phyloP scores from a whole-genome alignment of 2,888 invertebrate species.

The Andrena dorsata region DNA sequence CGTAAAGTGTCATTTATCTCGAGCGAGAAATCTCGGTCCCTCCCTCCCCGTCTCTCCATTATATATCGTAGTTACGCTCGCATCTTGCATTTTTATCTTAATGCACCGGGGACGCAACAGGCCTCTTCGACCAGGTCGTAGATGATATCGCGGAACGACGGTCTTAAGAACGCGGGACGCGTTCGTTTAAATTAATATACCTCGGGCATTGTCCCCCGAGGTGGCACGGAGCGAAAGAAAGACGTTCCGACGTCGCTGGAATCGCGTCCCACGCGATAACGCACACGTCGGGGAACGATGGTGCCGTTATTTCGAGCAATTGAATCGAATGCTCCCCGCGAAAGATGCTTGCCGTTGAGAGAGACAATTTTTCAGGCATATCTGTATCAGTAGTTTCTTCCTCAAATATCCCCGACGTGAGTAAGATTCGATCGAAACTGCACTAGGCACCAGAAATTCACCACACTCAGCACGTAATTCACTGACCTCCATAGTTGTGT shows the following conservation, averaged over 20 bases:
- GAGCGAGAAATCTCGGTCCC: neutral
- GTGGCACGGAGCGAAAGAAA: conserved; percentile 11
- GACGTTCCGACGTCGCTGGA: conserved; percentile 2
- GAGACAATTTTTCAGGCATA: neutral
- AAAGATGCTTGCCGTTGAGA: neutral
- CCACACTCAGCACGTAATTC: neutral
- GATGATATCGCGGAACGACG: conserved; percentile 33
- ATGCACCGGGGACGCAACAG: conserved; percentile 46
- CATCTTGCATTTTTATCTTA: conserved; percentile 49
- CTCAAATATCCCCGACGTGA: too few relatives aligned
- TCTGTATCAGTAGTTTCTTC: neutral
- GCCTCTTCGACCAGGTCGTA: conserved; percentile 19
- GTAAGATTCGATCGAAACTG: too few relatives aligned
- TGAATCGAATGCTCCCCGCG: conserved; percentile 18
- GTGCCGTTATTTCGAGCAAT: conserved; percentile 27
- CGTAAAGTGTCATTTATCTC: conserved; percentile 9
- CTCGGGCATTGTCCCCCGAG: conserved; percentile 23
- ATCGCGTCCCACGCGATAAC: conserved; percentile 7
- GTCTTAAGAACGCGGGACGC: conserved; percentile 12
- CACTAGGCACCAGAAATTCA: too few relatives aligned
- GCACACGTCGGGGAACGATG: neutral
- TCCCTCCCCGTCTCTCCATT: neutral
- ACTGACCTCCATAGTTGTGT: too few relatives aligned
- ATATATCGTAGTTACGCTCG: neutral
- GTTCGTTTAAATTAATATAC: conserved; percentile 49